Evolutionary conservation across 2,797 vertebrate species (phyloP).

Genomic region (Selene dorsalis): DNA sequence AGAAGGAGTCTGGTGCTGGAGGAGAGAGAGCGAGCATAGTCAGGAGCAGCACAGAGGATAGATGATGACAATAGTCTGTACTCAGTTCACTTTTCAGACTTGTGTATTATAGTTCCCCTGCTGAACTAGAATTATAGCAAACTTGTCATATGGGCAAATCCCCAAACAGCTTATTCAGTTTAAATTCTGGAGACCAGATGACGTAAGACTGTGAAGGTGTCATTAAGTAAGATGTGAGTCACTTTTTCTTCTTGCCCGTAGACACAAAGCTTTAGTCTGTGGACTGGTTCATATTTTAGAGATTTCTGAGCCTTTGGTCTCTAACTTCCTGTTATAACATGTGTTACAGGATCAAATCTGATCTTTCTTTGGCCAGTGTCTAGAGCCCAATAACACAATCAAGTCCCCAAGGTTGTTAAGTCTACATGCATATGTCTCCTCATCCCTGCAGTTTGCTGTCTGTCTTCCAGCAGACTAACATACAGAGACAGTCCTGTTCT

Average conservation of each 20-base stretch:
- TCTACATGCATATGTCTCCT: background rate
- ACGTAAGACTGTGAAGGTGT: background rate
- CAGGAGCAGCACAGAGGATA: background rate
- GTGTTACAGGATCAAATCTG: background rate
- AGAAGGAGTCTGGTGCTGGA: slow-evolving; percentile 94
- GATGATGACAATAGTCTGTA: background rate
- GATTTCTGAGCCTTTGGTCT: background rate
- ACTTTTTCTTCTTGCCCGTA: background rate
- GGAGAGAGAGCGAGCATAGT: slow-evolving; percentile 24
- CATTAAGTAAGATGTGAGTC: slow-evolving; percentile 18
- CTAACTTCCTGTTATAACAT: background rate
- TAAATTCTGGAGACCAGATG: slow-evolving; percentile 12
- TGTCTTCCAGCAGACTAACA: background rate
- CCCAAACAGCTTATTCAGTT: background rate
- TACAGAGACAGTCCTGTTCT: background rate
- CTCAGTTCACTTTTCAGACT: background rate
- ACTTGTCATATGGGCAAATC: slow-evolving; percentile 4
- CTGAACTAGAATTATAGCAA: slow-evolving; percentile 11
- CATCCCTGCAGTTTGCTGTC: background rate
- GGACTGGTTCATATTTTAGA: background rate
- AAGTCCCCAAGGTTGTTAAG: background rate
- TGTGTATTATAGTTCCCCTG: background rate
- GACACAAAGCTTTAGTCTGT: background rate
- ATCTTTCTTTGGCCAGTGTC: background rate
- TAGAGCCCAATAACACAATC: no score